Evolutionary conservation across 2,113 vertebrate species (phyloP).

Genomic region (Naja naja): DNA sequence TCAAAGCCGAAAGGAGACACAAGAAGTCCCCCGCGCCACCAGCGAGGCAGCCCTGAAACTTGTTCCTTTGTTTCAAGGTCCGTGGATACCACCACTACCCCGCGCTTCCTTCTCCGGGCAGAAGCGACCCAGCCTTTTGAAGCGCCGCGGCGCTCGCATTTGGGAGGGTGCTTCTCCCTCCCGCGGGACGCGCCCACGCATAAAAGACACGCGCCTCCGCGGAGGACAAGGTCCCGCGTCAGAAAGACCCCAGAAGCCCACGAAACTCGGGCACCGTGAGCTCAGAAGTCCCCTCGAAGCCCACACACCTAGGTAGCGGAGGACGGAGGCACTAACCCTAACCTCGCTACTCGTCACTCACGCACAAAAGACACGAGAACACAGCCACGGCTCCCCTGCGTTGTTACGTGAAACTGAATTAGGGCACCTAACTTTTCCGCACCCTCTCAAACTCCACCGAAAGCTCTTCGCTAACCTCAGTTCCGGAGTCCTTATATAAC

Average conservation of each 20-base stretch:
- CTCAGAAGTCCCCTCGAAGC: neutral
- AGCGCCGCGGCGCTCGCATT: conserved; percentile 38
- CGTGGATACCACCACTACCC: conserved; percentile 57
- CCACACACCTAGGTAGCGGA: neutral
- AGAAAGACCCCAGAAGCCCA: conserved; percentile 36
- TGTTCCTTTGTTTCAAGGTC: conserved; percentile 79
- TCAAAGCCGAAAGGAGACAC: neutral
- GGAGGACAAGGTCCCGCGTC: conserved; percentile 59
- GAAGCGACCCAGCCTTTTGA: conserved; percentile 42
- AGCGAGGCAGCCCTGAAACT: conserved; percentile 62
- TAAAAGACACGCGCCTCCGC: conserved; percentile 49
- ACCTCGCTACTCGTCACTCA: neutral
- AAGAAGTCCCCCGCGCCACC: conserved; percentile 23
- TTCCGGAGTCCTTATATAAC: conserved; percentile 13
- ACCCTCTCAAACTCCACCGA: neutral
- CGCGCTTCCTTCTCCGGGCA: conserved; percentile 39
- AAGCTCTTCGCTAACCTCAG: neutral
- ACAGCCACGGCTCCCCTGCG: neutral
- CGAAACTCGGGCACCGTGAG: neutral
- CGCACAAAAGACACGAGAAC: neutral
- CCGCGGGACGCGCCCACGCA: neutral
- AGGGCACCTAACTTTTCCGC: neutral
- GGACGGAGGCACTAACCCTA: neutral
- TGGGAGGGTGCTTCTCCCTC: conserved; percentile 27
- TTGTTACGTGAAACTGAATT: neutral